Evolutionary conservation across 2,888 invertebrate genomes (phyloP), one percentile per base, ranked within the genome.

Genomic region (Eupithecia vulgata): DNA sequence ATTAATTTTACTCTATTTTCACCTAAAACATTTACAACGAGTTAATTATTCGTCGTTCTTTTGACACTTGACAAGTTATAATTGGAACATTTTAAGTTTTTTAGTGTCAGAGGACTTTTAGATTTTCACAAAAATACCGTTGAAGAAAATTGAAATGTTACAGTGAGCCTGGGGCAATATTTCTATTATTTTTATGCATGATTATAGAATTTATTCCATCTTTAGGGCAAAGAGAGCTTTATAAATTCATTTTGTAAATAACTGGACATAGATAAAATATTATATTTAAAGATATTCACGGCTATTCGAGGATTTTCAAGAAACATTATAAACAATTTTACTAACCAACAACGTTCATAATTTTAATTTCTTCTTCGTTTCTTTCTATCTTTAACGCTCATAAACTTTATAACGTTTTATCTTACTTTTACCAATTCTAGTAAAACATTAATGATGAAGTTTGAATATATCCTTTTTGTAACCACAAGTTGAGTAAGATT

Each of bases 11-110:
- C 8, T 37, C 8, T 65, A n/a, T 21, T 65, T 40, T 65, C 65
- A 40, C 15, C 37, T 65, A 37, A 48, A 67, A 67, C 45, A 67
- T n/a, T 65, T 57, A 57, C 57, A 40, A 21, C n/a, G 35, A n/a
- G 35, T 21, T 65, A 37, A 65, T 37, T 65, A 17, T 37, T 17
- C 5, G 21, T 40, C 21, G 40, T 37, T 65, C 34, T 21, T 34
- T 34, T 34, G 61, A 61, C 61, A n/a, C 40, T 64, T 64, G 37
- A 64, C 57, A 64, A 64, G 61, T 8, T 30, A 30, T 37, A 64
- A 64, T 64, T 64, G 34, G 35, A 40, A 65, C 57, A 57, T 57
- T 57, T 57, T 57, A 57, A 57, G 52, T 52, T 21, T 35, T 64
- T 64, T 5, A 68, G 68, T 12, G 42, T 42, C 61, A 40, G 40